Evolutionary conservation across 2,888 invertebrate genomes (phyloP).

Genomic region (Criorhina ranunculi): DNA sequence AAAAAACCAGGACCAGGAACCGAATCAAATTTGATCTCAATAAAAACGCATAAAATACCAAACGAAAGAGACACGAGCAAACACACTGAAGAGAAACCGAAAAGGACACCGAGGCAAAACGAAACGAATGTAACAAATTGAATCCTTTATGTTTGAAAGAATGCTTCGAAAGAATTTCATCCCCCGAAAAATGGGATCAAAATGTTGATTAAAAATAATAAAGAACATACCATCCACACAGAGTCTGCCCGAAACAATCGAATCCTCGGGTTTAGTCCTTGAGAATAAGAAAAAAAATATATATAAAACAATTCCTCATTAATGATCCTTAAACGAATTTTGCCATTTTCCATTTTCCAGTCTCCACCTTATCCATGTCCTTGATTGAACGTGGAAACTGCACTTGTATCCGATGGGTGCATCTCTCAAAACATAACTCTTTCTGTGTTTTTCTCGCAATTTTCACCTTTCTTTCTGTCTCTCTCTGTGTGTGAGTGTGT

Average conservation of each 20-base stretch:
- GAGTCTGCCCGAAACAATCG: conserved; percentile 37
- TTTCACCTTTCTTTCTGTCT: conserved; percentile 27
- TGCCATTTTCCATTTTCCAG: neutral
- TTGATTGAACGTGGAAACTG: conserved; percentile 38
- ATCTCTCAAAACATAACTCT: conserved; percentile 15
- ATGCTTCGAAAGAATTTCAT: conserved; percentile 56
- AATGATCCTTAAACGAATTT: conserved; percentile 63
- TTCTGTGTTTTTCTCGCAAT: neutral
- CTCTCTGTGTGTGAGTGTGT: too few relatives aligned
- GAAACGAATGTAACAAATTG: conserved; percentile 69
- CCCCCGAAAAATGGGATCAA: conserved; percentile 55
- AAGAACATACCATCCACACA: conserved; percentile 25
- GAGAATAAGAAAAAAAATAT: conserved; percentile 25
- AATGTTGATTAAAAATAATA: conserved; percentile 71
- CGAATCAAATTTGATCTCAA: conserved; percentile 70
- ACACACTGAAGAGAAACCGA: conserved; percentile 20
- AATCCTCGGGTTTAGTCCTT: conserved; percentile 48
- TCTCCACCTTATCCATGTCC: conserved; percentile 31
- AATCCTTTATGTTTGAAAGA: conserved; percentile 70
- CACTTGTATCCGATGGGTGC: conserved; percentile 1
- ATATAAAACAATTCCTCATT: conserved; percentile 57
- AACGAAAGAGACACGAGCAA: conserved; percentile 40
- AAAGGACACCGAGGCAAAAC: conserved; percentile 46
- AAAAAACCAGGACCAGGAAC: conserved; percentile 8
- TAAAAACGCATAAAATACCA: conserved; percentile 75